A percentile compares a stretch with the other conserved stretches of the same genome.
Evolutionary conservation across 2,797 vertebrate genomes (phyloP).

Genomic region (Vultur gryphus): DNA sequence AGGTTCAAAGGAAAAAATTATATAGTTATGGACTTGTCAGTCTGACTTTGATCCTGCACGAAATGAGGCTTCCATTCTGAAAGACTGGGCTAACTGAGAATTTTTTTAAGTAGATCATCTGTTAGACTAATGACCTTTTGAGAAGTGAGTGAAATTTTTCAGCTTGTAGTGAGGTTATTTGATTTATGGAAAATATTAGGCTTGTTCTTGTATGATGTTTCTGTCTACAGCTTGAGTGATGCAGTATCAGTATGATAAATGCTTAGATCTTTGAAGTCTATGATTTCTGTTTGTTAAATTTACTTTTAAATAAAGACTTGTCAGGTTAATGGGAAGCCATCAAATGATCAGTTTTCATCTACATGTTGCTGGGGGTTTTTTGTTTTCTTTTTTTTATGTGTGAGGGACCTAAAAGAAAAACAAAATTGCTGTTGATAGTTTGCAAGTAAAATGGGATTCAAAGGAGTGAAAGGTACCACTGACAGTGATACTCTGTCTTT

Average conservation of each 20-base stretch:
- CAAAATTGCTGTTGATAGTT: not conserved
- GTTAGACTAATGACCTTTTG: not conserved
- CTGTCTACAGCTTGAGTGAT: not conserved
- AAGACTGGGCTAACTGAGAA: not conserved
- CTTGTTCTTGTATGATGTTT: not conserved
- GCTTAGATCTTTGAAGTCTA: not conserved
- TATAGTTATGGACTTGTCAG: not conserved
- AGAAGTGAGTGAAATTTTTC: not conserved
- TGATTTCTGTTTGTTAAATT: not conserved
- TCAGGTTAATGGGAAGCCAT: not conserved
- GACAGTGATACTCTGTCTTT: not conserved
- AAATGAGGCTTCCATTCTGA: not conserved
- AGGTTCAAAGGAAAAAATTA: not conserved
- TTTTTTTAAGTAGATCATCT: not conserved
- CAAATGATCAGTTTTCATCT: not conserved
- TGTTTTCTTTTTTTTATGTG: not conserved
- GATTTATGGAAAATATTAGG: not conserved
- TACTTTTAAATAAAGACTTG: not conserved
- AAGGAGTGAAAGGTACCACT: not conserved
- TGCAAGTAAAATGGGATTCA: not conserved
- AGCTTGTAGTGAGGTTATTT: not conserved
- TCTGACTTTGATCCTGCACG: not conserved
- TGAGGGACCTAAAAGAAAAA: not conserved
- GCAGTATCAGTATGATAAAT: not conserved
- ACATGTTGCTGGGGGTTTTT: accelerated